Percentiles rank a stretch among this genome's conserved stretches.
phyloP scores from a whole-genome alignment of 2,113 vertebrate genomes.

The Tinamus guttatus region DNA sequence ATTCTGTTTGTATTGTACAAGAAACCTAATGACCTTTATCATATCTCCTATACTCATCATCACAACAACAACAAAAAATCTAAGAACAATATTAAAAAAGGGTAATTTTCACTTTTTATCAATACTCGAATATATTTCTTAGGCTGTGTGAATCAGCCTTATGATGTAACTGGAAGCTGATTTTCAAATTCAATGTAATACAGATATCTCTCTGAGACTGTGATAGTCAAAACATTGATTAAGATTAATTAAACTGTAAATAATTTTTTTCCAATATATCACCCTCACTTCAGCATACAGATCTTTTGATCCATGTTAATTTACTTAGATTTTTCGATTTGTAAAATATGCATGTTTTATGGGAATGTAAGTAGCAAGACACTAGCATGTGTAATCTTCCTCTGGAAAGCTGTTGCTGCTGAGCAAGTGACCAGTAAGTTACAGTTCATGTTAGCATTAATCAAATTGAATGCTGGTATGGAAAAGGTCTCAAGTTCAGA shows the following conservation, averaged over 20 bases:
- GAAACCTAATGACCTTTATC: not conserved
- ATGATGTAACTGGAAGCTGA: constrained; percentile 26
- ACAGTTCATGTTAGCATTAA: constrained; percentile 70
- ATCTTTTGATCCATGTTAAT: constrained; percentile 72
- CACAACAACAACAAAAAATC: not conserved
- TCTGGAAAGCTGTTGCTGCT: constrained; percentile 66
- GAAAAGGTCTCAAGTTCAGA: constrained; percentile 1
- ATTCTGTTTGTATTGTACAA: not conserved
- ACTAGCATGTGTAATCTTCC: constrained; percentile 47
- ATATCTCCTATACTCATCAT: not conserved
- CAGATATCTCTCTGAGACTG: constrained; percentile 24
- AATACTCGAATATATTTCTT: constrained; percentile 6
- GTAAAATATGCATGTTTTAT: constrained; percentile 65
- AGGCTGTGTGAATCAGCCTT: not conserved
- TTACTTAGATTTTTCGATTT: constrained; percentile 71
- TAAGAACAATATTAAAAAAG: constrained; percentile 2
- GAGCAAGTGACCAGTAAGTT: constrained; percentile 76
- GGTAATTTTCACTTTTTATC: not conserved
- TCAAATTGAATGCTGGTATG: constrained; percentile 57
- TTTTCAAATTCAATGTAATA: constrained; percentile 63
- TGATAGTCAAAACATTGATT: constrained; percentile 45
- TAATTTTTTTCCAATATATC: constrained; percentile 35
- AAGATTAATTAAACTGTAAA: constrained; percentile 58
- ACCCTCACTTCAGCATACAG: constrained; percentile 25
- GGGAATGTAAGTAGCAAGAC: constrained; percentile 45